phyloP scores from a whole-genome alignment of 2,113 vertebrate genomes.

The Trogon surrucura region DNA sequence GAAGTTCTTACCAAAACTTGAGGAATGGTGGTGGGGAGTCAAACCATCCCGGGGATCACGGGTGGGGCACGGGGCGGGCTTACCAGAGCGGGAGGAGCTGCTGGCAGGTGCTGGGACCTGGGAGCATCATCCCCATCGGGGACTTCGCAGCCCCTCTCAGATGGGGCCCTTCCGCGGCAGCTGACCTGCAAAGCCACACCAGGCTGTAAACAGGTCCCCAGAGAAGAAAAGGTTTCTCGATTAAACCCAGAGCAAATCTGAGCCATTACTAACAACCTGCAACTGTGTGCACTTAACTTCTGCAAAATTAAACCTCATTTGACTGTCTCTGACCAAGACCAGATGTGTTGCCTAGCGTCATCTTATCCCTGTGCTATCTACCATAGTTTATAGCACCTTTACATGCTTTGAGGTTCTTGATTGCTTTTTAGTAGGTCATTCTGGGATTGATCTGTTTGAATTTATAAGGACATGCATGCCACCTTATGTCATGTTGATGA shows the following conservation, averaged over 20 bases:
- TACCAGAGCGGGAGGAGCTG: neutral
- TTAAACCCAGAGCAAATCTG: neutral
- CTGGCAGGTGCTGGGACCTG: neutral
- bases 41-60: neutral
- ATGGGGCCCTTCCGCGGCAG: neutral
- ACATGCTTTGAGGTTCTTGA: slow-evolving; percentile 20
- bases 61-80: rapidly evolving
- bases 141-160: neutral
- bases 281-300: neutral
- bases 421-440: slow-evolving; percentile 59
- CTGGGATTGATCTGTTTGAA: slow-evolving; percentile 59
- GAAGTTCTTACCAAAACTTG: slow-evolving; percentile 29
- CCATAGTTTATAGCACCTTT: slow-evolving; percentile 48
- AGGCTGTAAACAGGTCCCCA: neutral
- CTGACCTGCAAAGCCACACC: rapidly evolving
- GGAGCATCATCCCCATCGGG: neutral
- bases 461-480: slow-evolving; percentile 36
- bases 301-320: neutral
- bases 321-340: neutral
- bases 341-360: neutral
- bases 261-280: neutral
- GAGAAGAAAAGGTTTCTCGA: neutral
- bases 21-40: rapidly evolving
- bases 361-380: neutral
- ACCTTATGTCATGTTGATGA: slow-evolving; percentile 44